These are phyloP conservation scores for Tamandua tetradactyla DNA, from an alignment of 2,797 vertebrate species.

Conservation along the genomic window DNA sequence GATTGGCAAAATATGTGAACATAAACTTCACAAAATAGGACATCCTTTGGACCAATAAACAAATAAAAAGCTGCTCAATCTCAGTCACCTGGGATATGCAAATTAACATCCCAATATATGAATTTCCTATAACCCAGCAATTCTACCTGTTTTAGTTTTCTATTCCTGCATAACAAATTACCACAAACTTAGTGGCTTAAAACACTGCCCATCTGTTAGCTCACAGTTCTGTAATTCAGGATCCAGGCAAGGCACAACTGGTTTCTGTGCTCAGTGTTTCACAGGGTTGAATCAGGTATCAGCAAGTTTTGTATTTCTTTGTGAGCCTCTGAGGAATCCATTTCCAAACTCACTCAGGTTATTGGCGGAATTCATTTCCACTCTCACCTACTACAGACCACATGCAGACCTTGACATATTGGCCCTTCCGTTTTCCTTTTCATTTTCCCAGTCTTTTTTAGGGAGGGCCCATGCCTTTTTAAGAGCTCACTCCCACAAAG, in stretches of 20 bases:
- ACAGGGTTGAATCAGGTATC: not conserved
- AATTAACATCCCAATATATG: not conserved
- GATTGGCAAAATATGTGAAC: not conserved
- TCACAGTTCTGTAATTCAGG: not conserved
- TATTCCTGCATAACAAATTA: constrained; percentile 17
- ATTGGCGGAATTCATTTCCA: constrained; percentile 5
- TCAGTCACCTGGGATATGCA: constrained; percentile 26
- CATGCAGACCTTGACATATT: not conserved
- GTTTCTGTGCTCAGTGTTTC: not conserved
- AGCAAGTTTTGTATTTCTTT: not conserved
- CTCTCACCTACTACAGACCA: not conserved
- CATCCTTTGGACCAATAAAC: not conserved
- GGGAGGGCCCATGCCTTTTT: not conserved
- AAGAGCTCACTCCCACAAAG: not conserved
- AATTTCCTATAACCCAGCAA: constrained; percentile 41
- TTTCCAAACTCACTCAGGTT: constrained; percentile 21
- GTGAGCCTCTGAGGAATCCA: not conserved
- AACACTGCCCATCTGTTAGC: not conserved
- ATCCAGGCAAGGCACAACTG: not conserved
- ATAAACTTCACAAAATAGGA: constrained; percentile 3
- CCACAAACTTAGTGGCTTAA: constrained; percentile 7
- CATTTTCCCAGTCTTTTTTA: not conserved
- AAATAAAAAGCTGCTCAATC: constrained; percentile 6
- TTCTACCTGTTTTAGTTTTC: constrained; percentile 22
- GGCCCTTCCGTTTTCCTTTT: not conserved